Evolutionary conservation across 2,113 vertebrate species (phyloP), one percentile per base, ranked within the genome.

Genomic region (Laticauda colubrina): DNA sequence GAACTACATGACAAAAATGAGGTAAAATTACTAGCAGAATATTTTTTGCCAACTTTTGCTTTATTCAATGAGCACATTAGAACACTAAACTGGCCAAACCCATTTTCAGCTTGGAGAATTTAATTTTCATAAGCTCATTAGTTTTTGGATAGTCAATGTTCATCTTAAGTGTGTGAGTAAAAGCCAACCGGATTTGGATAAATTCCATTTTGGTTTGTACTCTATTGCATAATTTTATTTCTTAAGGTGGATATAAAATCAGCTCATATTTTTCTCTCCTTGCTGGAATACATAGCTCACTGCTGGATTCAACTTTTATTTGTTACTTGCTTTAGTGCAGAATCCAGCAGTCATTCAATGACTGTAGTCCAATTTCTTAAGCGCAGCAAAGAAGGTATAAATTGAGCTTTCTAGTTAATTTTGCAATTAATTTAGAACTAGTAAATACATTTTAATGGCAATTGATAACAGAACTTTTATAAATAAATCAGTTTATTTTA

Each of bases 401-500:
- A 95, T 91, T 45, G 48, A 34, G 89, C 87, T 96, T 96, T 93
- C 91, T 93, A 94, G 95, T 75, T 90, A 91, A 88, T 94, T 93
- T 88, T 95, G 81, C 93, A 94, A 94, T 14, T 96, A 96, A 96
- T 89, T 95, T 96, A 95, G 93, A 94, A 95, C 56, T 54, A 5
- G 95, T 92, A 92, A 94, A 95, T 95, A 93, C 55, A 93, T 93
- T 24, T n/a, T 23, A 93, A 92, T 96, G 96, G 91, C 59, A 96
- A 89, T 90, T 92, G 90, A 94, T 93, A 96, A 94, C 75, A 95
- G 53, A 2, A 51, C 0, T 94, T 90, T 89, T 95, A 93, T 94
- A 95, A 97, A 93, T 90, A 95, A 97, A 96, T 92, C 15, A 18
- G 92, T 97, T 87, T 95, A 89, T 91, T 92, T 96, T 90, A 95